Evolutionary conservation across 2,888 invertebrate species (phyloP).

Genomic region (Glyphotaelius pellucidus): DNA sequence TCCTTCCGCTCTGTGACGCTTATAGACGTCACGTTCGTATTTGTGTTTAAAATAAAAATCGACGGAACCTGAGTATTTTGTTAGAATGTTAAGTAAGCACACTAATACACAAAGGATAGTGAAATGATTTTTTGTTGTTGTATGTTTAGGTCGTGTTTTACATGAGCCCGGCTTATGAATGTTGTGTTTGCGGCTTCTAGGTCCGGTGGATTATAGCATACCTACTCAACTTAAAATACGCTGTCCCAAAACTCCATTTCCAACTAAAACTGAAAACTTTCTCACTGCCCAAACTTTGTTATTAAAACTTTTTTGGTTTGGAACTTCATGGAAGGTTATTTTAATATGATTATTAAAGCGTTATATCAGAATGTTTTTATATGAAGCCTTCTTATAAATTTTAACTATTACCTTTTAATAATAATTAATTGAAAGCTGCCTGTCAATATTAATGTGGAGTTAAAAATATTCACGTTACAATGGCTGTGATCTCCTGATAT

Average conservation of each 20-base stretch:
- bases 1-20: background rate
- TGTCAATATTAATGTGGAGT: too few species aligned
- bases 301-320: background rate
- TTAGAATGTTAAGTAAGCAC: background rate
- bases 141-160: background rate
- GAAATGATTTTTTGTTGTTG: background rate
- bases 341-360: background rate
- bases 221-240: too few species aligned
- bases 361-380: background rate
- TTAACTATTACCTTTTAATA: too few species aligned
- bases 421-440: too few species aligned
- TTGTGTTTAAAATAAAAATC: background rate
- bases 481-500: too few species aligned
- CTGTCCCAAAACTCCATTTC: background rate
- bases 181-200: background rate
- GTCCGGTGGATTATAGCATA: background rate
- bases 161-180: background rate
- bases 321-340: background rate
- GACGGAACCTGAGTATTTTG: background rate
- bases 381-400: background rate
- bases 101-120: background rate
- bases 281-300: background rate
- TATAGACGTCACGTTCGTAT: background rate
- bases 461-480: too few species aligned
- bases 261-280: background rate